Evolutionary conservation across 2,113 vertebrate species (phyloP), one percentile per base, ranked within the genome.

Genomic region (Proteles cristata): DNA sequence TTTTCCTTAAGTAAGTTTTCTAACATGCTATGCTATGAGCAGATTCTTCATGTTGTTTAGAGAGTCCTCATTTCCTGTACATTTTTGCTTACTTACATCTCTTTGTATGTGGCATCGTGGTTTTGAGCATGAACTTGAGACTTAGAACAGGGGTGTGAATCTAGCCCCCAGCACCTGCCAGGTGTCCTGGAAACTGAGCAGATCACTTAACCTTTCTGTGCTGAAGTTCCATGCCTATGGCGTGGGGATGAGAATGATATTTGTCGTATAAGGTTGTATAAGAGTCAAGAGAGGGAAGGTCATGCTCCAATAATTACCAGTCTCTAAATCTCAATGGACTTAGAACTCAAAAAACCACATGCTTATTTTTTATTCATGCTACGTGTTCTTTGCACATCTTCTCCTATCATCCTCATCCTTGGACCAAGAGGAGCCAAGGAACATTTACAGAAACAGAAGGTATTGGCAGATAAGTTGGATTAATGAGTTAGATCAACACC

Each of bases 231-330:
- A 6, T 58, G 39, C n/a, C 17, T 50, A 4, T 1, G 0, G 45
- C 9, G 31, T 10, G 35, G 68, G 31, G 31, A 35, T 23, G 58
- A 65, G 58, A 25, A 11, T 21, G 8, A 6, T 19, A 4, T 50
- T 71, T 45, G 21, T 2, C 2, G 0, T 14, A 21, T 3, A 58
- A 8, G 31, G 43, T 8, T 21, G 15, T 16, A 0, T 15, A 74
- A 33, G 50, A 55, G 1, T 35, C 11, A 1, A 21, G 14, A 86
- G 71, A 65, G 9, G 10, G 33, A 0, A 23, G 45, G n/a, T 73
- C 63, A 26, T 28, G 21, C 55, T 14, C 0, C 2, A 81, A 17
- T 21, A 16, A 28, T 23, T 35, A 35, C n/a, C 9, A 7, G 3
- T 43, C 28, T 2, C 61, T 33, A 10, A 35, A 73, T 80, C 66